Conservation (phyloP, 2,888 invertebrate species). For the Torymus texanus region DNA sequence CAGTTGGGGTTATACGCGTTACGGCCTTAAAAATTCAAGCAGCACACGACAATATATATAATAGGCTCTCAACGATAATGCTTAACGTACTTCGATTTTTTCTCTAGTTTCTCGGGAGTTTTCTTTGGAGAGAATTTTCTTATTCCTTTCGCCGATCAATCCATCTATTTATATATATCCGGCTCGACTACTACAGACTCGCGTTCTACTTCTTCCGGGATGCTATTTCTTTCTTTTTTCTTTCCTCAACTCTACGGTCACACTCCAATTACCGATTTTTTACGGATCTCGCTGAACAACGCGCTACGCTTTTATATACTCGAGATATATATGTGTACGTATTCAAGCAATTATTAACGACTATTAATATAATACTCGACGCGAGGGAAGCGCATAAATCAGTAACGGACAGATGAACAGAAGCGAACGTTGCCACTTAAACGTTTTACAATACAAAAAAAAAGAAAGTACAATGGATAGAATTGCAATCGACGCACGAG, state of each 20-base stretch:
- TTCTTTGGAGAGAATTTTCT: constrained; percentile 69
- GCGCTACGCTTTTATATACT: background rate
- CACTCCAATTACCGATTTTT: constrained; percentile 16
- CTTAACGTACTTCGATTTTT: constrained; percentile 36
- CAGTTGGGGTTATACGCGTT: constrained; percentile 44
- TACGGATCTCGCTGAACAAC: too few species aligned
- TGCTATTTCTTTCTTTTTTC: background rate
- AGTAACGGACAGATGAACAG: constrained; percentile 2
- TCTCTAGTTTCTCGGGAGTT: constrained; percentile 61
- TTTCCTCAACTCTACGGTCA: too few species aligned
- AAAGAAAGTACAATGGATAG: constrained; percentile 12
- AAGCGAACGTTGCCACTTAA: constrained; percentile 24
- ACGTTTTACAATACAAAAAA: background rate
- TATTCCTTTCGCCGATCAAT: constrained; percentile 18
- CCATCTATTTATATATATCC: constrained; percentile 2
- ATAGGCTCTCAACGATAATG: constrained; percentile 58
- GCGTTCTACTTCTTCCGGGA: background rate
- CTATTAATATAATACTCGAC: constrained; percentile 1
- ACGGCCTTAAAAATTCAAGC: constrained; percentile 64
- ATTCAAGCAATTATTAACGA: constrained; percentile 1
- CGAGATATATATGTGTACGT: background rate
- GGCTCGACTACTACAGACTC: constrained; percentile 26
- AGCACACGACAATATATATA: constrained; percentile 68
- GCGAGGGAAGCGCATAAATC: constrained; percentile 8
- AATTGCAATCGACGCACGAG: constrained; percentile 14